Conservation (phyloP, 1,140 invertebrate genomes). For the Cephus cinctus region DNA sequence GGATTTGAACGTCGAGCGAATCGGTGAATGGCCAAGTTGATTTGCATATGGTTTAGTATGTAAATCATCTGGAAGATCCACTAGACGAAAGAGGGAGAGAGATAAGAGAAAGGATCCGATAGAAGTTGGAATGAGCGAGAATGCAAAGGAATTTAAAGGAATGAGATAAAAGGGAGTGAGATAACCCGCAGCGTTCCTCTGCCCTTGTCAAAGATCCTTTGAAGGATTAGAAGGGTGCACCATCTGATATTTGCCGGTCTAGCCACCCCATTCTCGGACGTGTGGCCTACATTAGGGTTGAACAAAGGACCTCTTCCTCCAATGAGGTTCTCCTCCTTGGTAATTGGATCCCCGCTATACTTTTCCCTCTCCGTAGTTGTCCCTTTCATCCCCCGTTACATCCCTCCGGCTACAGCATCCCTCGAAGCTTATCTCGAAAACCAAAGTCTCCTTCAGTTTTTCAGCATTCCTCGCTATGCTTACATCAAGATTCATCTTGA, state of each 20-base stretch:
- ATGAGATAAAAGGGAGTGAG: not conserved
- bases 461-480: too few relatives aligned
- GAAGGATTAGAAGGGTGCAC: not conserved
- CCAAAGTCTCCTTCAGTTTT: too few relatives aligned
- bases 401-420: too few relatives aligned
- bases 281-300: conserved; percentile 9
- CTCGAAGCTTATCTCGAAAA: too few relatives aligned
- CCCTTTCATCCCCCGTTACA: too few relatives aligned
- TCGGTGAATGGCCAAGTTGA: conserved; percentile 8
- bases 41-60: conserved; percentile 18
- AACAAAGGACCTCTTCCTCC: too few relatives aligned
- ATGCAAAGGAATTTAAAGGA: conserved; percentile 3
- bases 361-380: too few relatives aligned
- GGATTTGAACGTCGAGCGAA: too few relatives aligned
- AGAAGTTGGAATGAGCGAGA: conserved; percentile 1
- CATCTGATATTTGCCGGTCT: conserved; percentile 3
- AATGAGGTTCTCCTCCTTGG: too few relatives aligned
- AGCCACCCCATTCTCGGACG: not conserved
- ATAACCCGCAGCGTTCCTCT: not conserved
- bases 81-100: not conserved
- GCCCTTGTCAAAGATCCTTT: conserved; percentile 2
- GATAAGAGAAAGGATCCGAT: not conserved
- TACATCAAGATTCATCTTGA: too few relatives aligned
- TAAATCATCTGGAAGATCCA: conserved; percentile 12
- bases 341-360: too few relatives aligned